Evolutionary conservation across 2,797 vertebrate species (phyloP).

Genomic region (Peromyscus aztecus): DNA sequence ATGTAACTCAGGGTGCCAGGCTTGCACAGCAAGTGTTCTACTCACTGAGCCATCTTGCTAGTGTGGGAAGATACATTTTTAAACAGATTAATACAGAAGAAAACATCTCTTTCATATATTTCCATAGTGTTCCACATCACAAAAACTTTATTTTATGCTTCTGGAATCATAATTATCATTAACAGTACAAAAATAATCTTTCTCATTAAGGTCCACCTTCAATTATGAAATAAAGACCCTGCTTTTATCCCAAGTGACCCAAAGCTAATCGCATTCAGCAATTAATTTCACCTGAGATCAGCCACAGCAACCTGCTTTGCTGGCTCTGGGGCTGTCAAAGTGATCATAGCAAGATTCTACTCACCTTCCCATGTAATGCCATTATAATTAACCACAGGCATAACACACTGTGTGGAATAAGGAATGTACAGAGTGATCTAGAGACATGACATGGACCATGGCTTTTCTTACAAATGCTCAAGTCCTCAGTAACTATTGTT

Average conservation of each 20-base stretch:
- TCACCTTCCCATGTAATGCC: constrained; percentile 34
- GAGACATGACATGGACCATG: constrained; percentile 60
- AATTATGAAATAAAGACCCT: constrained; percentile 75
- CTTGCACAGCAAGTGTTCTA: neutral
- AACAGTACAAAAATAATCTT: constrained; percentile 40
- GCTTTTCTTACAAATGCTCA: constrained; percentile 31
- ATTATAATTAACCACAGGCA: constrained; percentile 78
- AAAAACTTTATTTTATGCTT: neutral
- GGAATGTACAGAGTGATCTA: neutral
- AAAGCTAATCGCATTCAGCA: constrained; percentile 36
- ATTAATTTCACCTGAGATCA: constrained; percentile 80
- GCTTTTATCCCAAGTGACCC: constrained; percentile 72
- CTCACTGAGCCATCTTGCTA: neutral
- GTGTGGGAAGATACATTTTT: neutral
- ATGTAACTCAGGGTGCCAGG: neutral
- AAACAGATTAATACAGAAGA: neutral
- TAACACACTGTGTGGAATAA: constrained; percentile 47
- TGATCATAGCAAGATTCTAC: constrained; percentile 62
- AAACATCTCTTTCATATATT: neutral
- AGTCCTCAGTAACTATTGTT: constrained; percentile 36
- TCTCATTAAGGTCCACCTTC: constrained; percentile 70
- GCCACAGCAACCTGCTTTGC: constrained; percentile 41
- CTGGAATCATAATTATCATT: constrained; percentile 66
- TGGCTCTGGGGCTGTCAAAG: constrained; percentile 74
- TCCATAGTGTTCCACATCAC: neutral